A percentile compares a stretch with the other conserved stretches of the same genome.
Evolutionary conservation across 2,113 vertebrate genomes (phyloP).

Genomic region (Mustela lutreola): DNA sequence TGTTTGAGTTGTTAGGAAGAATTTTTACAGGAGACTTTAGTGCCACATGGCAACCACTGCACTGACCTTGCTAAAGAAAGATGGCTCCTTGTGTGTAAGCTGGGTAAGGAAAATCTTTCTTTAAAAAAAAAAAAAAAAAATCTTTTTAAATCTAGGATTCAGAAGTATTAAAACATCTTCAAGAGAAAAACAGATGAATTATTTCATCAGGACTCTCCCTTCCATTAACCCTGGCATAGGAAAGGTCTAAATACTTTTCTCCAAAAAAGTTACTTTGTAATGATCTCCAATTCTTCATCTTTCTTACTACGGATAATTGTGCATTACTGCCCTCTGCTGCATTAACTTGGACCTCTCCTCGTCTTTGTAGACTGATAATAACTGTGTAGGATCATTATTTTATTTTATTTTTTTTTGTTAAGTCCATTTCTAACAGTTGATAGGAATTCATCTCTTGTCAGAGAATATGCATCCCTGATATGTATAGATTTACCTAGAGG

Average conservation of each 20-base stretch:
- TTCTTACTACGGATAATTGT: not conserved
- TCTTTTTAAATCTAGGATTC: not conserved
- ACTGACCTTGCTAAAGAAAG: not conserved
- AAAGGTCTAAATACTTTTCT: not conserved
- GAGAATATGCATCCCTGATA: not conserved
- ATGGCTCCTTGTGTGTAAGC: not conserved
- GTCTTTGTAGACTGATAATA: not conserved
- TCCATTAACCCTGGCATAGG: not conserved
- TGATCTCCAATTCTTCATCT: not conserved
- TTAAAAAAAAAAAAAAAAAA: too few relatives aligned
- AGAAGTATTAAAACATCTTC: not conserved
- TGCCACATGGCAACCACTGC: not conserved
- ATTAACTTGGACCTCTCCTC: not conserved
- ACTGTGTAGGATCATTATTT: not conserved
- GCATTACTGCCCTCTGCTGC: slow-evolving; percentile 38
- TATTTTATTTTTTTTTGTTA: not conserved
- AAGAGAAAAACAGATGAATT: not conserved
- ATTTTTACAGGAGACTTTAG: not conserved
- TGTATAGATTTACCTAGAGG: not conserved
- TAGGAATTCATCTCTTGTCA: not conserved
- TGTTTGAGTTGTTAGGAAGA: not conserved
- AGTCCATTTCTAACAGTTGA: not conserved
- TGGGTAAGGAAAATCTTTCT: not conserved
- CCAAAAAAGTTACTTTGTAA: not conserved
- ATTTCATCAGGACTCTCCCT: not conserved